A percentile compares a stretch with the other conserved stretches of the same genome.
phyloP scores from a whole-genome alignment of 2,888 invertebrate species.

The Ormyrus rosae region DNA sequence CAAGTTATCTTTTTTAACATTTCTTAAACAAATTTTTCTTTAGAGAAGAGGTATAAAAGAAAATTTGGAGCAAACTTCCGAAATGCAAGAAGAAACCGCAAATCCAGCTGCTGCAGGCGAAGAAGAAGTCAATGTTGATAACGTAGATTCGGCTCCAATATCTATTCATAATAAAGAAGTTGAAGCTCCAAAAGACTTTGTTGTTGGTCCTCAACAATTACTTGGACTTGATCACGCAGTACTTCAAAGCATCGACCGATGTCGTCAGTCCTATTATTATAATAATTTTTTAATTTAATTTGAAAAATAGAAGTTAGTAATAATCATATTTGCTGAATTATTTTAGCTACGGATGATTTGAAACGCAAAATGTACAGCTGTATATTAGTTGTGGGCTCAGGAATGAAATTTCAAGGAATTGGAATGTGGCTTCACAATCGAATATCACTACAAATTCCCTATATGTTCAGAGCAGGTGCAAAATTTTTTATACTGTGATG shows the following conservation, averaged over 20 bases:
- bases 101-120: conserved; percentile 71
- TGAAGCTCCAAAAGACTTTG: conserved; percentile 79
- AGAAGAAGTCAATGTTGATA: conserved; percentile 77
- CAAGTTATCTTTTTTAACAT: conserved; percentile 14
- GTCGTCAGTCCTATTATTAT: conserved; percentile 78
- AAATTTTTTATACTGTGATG: neutral
- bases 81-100: conserved; percentile 76
- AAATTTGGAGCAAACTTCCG: conserved; percentile 77
- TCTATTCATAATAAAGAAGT: conserved; percentile 70
- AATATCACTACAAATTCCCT: conserved; percentile 89
- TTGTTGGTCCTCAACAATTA: conserved; percentile 86
- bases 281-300: neutral
- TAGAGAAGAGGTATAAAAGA: conserved; percentile 81
- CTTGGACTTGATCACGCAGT: conserved; percentile 94
- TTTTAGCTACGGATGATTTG: conserved; percentile 86
- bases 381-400: conserved; percentile 93
- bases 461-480: conserved; percentile 82
- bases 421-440: conserved; percentile 93
- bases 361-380: conserved; percentile 96
- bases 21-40: conserved; percentile 51
- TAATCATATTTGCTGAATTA: conserved; percentile 8
- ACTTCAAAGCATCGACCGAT: conserved; percentile 92
- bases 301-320: neutral
- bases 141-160: conserved; percentile 73
- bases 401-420: conserved; percentile 90